These are phyloP conservation scores for Metallyticus violacea DNA, from an alignment of 2,888 invertebrate genomes.

Conservation along the genomic window DNA sequence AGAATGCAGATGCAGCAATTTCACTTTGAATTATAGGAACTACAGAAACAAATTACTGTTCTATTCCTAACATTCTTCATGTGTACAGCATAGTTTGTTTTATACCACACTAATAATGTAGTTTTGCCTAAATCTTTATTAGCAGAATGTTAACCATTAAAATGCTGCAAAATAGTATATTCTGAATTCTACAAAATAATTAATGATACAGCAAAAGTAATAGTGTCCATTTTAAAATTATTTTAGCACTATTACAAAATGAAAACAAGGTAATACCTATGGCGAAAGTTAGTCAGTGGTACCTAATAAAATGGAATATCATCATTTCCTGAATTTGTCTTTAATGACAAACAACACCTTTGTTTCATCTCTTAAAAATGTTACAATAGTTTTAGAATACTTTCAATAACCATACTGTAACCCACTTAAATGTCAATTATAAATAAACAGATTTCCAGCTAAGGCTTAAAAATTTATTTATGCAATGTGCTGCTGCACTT, in stretches of 20 bases:
- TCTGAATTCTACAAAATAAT: not conserved
- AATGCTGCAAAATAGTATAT: not conserved
- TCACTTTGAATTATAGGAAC: too few relatives aligned
- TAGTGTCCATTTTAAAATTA: not conserved
- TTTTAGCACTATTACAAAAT: not conserved
- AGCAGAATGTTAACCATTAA: not conserved
- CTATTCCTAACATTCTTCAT: not conserved
- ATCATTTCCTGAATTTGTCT: not conserved
- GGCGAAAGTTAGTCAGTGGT: too few relatives aligned
- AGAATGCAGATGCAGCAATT: not conserved
- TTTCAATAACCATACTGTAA: not conserved
- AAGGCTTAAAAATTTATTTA: not conserved
- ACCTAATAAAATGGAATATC: too few relatives aligned
- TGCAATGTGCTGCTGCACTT: not conserved
- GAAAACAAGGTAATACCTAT: not conserved
- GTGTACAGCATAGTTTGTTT: not conserved
- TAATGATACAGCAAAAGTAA: not conserved
- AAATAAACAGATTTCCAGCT: not conserved
- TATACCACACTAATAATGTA: not conserved
- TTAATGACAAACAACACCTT: too few relatives aligned
- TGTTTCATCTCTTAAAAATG: not conserved
- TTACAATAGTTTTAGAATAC: not conserved
- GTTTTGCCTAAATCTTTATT: not conserved
- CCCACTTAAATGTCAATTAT: not conserved
- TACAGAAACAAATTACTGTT: too few relatives aligned